Conservation (phyloP, 2,797 vertebrate species). For the Muraenolepis orangiensis region DNA sequence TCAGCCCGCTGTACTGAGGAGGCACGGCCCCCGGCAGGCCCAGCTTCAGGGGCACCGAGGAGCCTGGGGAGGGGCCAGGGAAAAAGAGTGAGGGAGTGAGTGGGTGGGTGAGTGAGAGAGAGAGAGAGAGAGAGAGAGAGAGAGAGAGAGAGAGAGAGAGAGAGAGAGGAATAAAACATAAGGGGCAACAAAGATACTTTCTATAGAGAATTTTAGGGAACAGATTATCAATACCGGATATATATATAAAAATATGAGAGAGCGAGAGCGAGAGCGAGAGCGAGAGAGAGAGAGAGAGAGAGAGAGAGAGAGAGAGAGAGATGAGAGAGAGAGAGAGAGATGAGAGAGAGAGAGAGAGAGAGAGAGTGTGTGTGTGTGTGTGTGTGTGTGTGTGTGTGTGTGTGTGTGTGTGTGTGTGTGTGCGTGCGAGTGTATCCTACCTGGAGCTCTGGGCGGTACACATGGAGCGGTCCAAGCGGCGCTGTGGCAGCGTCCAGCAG, state of each 20-base stretch:
- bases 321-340: too few relatives aligned
- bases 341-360: too few relatives aligned
- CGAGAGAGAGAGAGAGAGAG: too few relatives aligned
- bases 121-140: background rate
- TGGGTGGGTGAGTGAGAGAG: too few relatives aligned
- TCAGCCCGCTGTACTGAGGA: constrained; percentile 76
- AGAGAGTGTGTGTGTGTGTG: background rate
- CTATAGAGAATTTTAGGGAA: background rate
- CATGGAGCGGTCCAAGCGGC: constrained; percentile 77
- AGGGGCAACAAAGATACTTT: background rate
- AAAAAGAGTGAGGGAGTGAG: background rate
- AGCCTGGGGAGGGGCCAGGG: constrained; percentile 49
- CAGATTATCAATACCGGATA: too few relatives aligned
- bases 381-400: background rate
- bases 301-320: too few relatives aligned
- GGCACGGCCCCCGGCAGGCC: constrained; percentile 73
- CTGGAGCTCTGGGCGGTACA: constrained; percentile 71
- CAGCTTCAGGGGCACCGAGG: constrained; percentile 73
- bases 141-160: too few relatives aligned
- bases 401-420: background rate
- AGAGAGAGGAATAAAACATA: background rate
- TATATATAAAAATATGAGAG: too few relatives aligned
- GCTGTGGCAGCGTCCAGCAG: constrained; percentile 79
- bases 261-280: too few relatives aligned
- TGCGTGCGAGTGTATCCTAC: constrained; percentile 42